phyloP scores from a whole-genome alignment of 1,140 invertebrate species.

The Lordiphosa mommai region DNA sequence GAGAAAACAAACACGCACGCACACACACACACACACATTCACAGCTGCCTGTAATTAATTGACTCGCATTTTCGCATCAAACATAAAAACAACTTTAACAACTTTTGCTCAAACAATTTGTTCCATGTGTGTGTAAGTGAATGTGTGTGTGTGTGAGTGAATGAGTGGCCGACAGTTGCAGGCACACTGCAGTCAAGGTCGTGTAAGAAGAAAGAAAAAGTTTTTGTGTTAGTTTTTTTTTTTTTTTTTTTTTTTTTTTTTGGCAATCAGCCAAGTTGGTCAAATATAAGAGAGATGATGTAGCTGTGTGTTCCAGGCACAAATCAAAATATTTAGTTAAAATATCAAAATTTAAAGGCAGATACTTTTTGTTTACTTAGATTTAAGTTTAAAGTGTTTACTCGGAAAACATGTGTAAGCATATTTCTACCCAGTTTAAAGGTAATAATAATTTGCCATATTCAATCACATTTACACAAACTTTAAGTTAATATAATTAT shows the following conservation, averaged over 20 bases:
- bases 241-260: no score
- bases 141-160: not conserved
- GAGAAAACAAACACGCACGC: slow-evolving; percentile 24
- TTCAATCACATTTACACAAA: no score
- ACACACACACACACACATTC: slow-evolving; percentile 8
- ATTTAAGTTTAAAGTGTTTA: no score
- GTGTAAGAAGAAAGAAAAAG: slow-evolving; percentile 13
- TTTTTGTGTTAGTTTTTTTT: slow-evolving; percentile 10
- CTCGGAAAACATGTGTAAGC: no score
- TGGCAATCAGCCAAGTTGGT: slow-evolving; percentile 49
- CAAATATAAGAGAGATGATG: slow-evolving; percentile 7
- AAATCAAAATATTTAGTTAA: no score
- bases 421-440: no score
- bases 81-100: slow-evolving; percentile 41
- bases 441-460: no score
- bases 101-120: slow-evolving; percentile 29
- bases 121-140: not conserved
- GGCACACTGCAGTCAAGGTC: slow-evolving; percentile 56
- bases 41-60: slow-evolving; percentile 66
- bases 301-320: no score
- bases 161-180: slow-evolving; percentile 34
- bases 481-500: no score
- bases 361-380: no score
- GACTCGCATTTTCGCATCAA: slow-evolving; percentile 63
- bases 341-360: no score